These are phyloP conservation scores for Autographa gamma DNA, from an alignment of 2,888 invertebrate species.

Conservation along the genomic window DNA sequence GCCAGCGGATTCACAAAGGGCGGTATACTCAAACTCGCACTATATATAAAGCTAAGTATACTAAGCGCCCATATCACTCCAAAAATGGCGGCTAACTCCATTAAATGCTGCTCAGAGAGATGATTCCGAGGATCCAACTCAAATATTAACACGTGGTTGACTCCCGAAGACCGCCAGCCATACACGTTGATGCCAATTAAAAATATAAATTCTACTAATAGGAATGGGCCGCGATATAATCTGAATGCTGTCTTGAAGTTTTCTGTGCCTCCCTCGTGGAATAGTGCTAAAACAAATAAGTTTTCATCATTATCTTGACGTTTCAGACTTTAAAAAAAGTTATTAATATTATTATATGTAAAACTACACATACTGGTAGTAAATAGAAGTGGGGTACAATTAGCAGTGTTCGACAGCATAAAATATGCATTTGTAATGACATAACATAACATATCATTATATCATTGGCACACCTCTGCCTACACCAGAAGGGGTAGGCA, in stretches of 20 bases:
- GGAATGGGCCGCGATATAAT: conserved; percentile 97
- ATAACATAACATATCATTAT: too few relatives aligned
- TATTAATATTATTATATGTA: too few relatives aligned
- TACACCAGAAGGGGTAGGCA: too few relatives aligned
- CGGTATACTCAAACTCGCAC: conserved; percentile 95
- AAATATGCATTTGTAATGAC: too few relatives aligned
- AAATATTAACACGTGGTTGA: conserved; percentile 99
- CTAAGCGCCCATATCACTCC: conserved; percentile 98
- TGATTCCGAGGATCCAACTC: conserved; percentile 98
- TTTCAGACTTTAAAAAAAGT: too few relatives aligned
- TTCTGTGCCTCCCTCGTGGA: conserved; percentile 91
- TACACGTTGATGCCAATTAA: conserved; percentile 98
- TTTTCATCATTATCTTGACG: neutral
- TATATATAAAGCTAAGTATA: conserved; percentile 94
- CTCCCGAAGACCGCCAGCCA: conserved; percentile 98
- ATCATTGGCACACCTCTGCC: too few relatives aligned
- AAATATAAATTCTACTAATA: conserved; percentile 97
- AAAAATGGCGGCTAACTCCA: conserved; percentile 97
- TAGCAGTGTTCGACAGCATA: too few relatives aligned
- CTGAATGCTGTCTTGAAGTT: conserved; percentile 96
- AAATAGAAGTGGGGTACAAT: too few relatives aligned
- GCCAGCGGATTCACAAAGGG: conserved; percentile 97
- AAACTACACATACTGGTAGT: too few relatives aligned
- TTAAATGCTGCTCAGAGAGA: conserved; percentile 97
- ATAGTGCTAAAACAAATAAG: conserved; percentile 90